These are phyloP conservation scores for Sarcophaga caerulescens DNA, from an alignment of 2,888 invertebrate species.

Conservation along the genomic window DNA sequence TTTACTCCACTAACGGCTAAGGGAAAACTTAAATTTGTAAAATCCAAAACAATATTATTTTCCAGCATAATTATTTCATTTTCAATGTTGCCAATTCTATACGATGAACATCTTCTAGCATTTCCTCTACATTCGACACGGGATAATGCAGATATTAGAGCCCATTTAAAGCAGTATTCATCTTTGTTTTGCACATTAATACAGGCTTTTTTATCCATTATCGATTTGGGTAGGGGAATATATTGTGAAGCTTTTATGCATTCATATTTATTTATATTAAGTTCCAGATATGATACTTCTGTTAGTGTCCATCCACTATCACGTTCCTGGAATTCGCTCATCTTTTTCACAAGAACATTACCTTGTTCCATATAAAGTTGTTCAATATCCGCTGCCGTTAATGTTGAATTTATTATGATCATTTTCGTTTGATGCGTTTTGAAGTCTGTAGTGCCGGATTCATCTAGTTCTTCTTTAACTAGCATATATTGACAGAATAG, in stretches of 20 bases:
- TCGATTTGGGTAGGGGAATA: conserved; percentile 14
- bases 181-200: conserved; percentile 71
- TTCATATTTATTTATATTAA: conserved; percentile 65
- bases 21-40: conserved; percentile 28
- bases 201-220: conserved; percentile 67
- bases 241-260: conserved; percentile 59
- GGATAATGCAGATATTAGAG: neutral
- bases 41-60: conserved; percentile 17
- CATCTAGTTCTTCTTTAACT: neutral
- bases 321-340: conserved; percentile 72
- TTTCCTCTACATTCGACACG: conserved; percentile 50
- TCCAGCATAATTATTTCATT: conserved; percentile 6
- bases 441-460: neutral
- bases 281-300: conserved; percentile 53
- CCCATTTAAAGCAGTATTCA: conserved; percentile 60
- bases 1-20: conserved; percentile 5
- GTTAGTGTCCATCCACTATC: conserved; percentile 71
- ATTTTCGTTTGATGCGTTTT: conserved; percentile 9
- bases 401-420: neutral
- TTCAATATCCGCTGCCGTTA: neutral
- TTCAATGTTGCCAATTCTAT: conserved; percentile 34
- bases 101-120: conserved; percentile 3
- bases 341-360: neutral
- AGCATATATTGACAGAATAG: conserved; percentile 6
- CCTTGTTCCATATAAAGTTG: neutral